These are phyloP conservation scores for Platypus cylindrus DNA, from an alignment of 2,888 invertebrate species.

Conservation along the genomic window DNA sequence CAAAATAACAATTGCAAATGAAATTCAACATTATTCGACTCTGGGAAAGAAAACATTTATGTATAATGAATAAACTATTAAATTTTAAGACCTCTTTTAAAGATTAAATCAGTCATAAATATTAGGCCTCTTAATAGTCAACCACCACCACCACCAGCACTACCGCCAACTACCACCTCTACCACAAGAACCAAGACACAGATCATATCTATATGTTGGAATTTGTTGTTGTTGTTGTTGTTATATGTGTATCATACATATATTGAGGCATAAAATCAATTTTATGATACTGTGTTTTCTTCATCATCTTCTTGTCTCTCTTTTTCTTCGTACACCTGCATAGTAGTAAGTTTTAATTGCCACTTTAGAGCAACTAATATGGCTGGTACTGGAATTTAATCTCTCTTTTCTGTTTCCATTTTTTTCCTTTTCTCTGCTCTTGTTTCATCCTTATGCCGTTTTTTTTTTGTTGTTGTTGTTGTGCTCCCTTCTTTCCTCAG, in stretches of 20 bases:
- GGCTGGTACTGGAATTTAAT: constrained; percentile 16
- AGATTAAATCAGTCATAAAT: constrained; percentile 32
- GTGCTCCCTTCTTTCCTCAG: no score
- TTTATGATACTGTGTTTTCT: no score
- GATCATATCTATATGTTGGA: constrained; percentile 32
- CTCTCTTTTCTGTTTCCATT: constrained; percentile 10
- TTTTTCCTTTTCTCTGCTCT: constrained; percentile 2
- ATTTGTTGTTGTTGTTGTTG: constrained; percentile 28
- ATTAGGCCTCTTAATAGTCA: constrained; percentile 27
- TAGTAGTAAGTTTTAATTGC: constrained; percentile 32
- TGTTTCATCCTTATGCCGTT: no score
- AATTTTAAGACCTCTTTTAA: constrained; percentile 31
- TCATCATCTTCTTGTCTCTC: no score
- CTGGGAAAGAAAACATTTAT: constrained; percentile 18
- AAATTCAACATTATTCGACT: constrained; percentile 13
- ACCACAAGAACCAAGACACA: constrained; percentile 15
- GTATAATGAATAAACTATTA: constrained; percentile 29
- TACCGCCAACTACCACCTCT: constrained; percentile 2
- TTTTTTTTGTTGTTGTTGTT: no score
- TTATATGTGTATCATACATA: constrained; percentile 8
- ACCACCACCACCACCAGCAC: no score
- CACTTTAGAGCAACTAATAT: constrained; percentile 25
- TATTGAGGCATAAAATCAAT: constrained; percentile 30
- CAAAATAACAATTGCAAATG: constrained; percentile 15
- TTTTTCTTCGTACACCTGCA: constrained; percentile 30